Evolutionary conservation across 2,797 vertebrate genomes (phyloP).

Genomic region (Picus viridis): DNA sequence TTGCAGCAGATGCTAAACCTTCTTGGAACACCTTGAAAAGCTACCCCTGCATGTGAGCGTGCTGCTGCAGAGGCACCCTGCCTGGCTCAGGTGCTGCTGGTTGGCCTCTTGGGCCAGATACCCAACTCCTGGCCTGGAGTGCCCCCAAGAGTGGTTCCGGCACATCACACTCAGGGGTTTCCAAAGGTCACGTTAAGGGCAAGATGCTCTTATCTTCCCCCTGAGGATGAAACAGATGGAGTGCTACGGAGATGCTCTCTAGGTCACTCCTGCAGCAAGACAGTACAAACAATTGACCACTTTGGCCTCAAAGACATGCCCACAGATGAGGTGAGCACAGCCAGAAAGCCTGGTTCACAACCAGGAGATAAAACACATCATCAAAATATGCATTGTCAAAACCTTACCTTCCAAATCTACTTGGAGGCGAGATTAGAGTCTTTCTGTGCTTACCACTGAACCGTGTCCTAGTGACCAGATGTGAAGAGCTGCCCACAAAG

Average conservation of each 20-base stretch:
- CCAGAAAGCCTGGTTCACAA: not conserved
- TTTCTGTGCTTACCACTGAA: not conserved
- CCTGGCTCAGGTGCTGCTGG: not conserved
- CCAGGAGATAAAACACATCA: not conserved
- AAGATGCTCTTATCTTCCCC: not conserved
- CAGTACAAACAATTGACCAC: not conserved
- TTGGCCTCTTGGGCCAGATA: not conserved
- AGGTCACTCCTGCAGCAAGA: not conserved
- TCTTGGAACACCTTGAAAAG: not conserved
- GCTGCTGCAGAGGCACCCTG: not conserved
- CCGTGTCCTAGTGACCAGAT: not conserved
- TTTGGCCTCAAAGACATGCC: not conserved
- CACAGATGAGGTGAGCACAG: not conserved
- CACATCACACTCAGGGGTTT: not conserved
- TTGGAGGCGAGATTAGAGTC: not conserved
- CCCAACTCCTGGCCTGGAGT: not conserved
- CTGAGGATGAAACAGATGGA: slow-evolving; percentile 40
- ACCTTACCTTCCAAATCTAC: not conserved
- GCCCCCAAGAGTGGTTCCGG: slow-evolving; percentile 19
- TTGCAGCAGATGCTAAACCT: not conserved
- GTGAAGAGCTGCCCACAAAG: not conserved
- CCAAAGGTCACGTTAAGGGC: slow-evolving; percentile 5
- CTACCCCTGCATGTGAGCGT: not conserved
- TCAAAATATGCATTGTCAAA: not conserved
- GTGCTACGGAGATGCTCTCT: not conserved